Evolutionary conservation across 2,113 vertebrate species (phyloP), one percentile per base, ranked within the genome.

Genomic region (Microcebus tavaratra): DNA sequence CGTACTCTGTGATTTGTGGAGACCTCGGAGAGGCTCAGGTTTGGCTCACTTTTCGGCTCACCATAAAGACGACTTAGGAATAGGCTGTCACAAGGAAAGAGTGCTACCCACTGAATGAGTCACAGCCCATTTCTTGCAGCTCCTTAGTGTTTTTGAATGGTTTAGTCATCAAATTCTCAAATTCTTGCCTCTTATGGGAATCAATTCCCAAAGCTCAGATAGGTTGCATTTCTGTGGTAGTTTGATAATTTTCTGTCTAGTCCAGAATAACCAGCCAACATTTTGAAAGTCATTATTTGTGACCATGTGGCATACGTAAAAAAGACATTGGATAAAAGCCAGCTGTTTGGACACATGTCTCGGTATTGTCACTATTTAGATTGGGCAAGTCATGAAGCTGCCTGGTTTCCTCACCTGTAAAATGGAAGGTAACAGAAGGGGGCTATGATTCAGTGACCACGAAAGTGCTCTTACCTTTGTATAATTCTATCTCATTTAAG

Each of bases 1-100:
- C 48, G 9, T 13, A 25, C 72, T 96, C 79, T 93, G 27, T 96
- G 75, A 97, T 97, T 97, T 96, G 57, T 81, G 63, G 75, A 88
- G 70, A 96, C 83, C 86, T 96, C 45, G 93, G 73, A 91, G 45
- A 39, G 53, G 1, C 27, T 42, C 53, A 79, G 86, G 36, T 84
- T 94, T 95, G 92, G 95, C 83, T 97, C 63, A 84, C 27, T 87
- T 96, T 97, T 82, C 85, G 91, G 63, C 70, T 97, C 65, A 89
- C 95, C 39, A 17, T 89, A 84, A 79, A 70, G 55, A 81, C 57
- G 59, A 59, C n/a, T 87, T 76, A 17, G 50, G 59, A 84, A 87
- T 76, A 96, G 6, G 76, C 25, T 21, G 45, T 94, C 90, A 67
- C 82, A 85, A 65, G 50, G 50, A 68, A 92, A 93, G 25, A 93